phyloP scores from a whole-genome alignment of 2,888 invertebrate species.

The Proisotoma minuta region DNA sequence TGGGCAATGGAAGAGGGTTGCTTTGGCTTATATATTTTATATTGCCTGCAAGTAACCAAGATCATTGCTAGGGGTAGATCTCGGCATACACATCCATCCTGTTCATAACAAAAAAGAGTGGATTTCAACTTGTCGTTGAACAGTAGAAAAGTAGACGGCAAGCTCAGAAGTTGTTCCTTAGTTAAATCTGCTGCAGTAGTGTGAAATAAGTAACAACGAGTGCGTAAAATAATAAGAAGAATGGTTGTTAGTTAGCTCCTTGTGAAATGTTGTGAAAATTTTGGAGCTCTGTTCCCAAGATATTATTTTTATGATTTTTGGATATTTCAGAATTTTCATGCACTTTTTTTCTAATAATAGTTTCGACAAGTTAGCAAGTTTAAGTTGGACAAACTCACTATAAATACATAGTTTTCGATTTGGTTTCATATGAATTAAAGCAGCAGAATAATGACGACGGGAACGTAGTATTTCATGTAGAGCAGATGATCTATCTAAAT shows the following conservation, averaged over 20 bases:
- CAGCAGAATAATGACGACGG: background rate
- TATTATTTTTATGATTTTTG: too few relatives aligned
- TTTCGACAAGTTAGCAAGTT: background rate
- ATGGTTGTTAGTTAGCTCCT: background rate
- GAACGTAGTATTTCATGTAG: background rate
- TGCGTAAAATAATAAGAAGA: background rate
- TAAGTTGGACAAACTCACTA: too few relatives aligned
- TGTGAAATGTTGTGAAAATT: background rate
- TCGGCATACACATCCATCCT: slow-evolving; percentile 16
- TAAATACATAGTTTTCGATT: too few relatives aligned
- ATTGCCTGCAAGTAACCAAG: too few relatives aligned
- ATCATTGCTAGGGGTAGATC: too few relatives aligned
- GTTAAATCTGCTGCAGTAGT: background rate
- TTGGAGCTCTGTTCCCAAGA: too few relatives aligned
- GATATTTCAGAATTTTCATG: too few relatives aligned
- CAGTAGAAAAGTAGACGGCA: background rate
- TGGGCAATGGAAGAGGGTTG: too few relatives aligned
- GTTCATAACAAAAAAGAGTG: slow-evolving; percentile 3
- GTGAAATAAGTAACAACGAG: background rate
- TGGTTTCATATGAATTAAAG: too few relatives aligned
- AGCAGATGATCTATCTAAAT: background rate
- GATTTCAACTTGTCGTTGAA: slow-evolving; percentile 13
- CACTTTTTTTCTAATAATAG: too few relatives aligned
- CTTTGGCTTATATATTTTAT: too few relatives aligned
- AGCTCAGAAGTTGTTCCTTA: background rate